These are phyloP conservation scores for Papilio aristodemus DNA, from an alignment of 1,140 invertebrate genomes.

Conservation along the genomic window DNA sequence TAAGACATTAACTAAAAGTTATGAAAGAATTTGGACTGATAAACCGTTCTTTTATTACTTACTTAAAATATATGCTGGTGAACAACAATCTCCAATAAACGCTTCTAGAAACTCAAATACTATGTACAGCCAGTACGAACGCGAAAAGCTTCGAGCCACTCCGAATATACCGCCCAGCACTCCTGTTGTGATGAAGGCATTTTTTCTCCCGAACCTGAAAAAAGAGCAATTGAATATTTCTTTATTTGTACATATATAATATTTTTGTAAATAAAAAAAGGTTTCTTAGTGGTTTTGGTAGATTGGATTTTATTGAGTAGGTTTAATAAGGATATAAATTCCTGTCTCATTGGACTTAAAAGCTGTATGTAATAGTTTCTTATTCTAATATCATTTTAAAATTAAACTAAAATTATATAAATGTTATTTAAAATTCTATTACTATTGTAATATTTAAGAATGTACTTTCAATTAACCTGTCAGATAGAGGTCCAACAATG, in stretches of 20 bases:
- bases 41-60: conserved; percentile 31
- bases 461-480: conserved; percentile 47
- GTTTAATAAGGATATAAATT: no score
- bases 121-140: conserved; percentile 48
- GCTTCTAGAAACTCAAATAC: conserved; percentile 55
- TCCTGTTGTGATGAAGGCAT: conserved; percentile 49
- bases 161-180: conserved; percentile 49
- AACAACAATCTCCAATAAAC: conserved; percentile 53
- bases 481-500: conserved; percentile 56
- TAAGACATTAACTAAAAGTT: no score
- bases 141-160: conserved; percentile 51
- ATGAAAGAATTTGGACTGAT: no score
- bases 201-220: conserved; percentile 54
- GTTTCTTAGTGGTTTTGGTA: no score
- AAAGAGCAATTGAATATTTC: conserved; percentile 20
- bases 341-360: no score
- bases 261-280: no score
- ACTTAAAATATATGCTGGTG: conserved; percentile 51
- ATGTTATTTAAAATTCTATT: no score
- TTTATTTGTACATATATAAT: not conserved
- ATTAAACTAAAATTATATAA: no score
- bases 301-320: no score
- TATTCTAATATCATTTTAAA: no score
- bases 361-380: no score
- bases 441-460: no score